Evolutionary conservation across 2,113 vertebrate species (phyloP), one percentile per base, ranked within the genome.

Genomic region (Gallinago media): DNA sequence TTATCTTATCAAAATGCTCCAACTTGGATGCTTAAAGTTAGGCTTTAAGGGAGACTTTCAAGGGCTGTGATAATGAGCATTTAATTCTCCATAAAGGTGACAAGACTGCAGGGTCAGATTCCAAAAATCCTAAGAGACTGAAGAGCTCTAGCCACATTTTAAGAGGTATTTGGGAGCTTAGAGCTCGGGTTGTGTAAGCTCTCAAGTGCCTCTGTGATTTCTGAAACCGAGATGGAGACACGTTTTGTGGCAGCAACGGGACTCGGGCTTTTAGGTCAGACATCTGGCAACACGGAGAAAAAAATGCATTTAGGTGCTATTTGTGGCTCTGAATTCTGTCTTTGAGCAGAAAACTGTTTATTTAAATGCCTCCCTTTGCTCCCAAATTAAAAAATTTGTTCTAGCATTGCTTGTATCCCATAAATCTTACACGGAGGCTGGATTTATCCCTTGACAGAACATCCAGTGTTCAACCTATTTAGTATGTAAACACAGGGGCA

Each of bases 121-220:
- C 47, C 73, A 70, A 55, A 76, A 83, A 65, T 27, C 59, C 25
- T 1, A 25, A 29, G 26, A 49, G 54, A 83, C 2, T 72, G 61
- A 56, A 58, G 70, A 70, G 79, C 86, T 89, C 52, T 58, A 63
- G 8, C 22, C 70, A 38, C 3, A 27, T 44, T 89, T 89, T 81
- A 71, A 77, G 52, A 47, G 42, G 11, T 21, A 78, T 84, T 95
- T 86, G 46, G 55, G 59, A 83, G 61, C 87, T 95, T 38, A 82
- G 80, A 67, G 22, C 47, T 42, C 3, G 32, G 34, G n/a, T 6
- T 3, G 8, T n/a, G 80, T 66, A 71, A 87, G 42, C 62, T 62
- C 56, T 23, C 36, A 50, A 25, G 65, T 14, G 67, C 18, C 16
- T 74, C 72, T 40, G 56, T 47, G 62, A 46, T n/a, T 94, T 38